Percentiles rank a stretch among this genome's conserved stretches.
phyloP scores from a whole-genome alignment of 2,113 vertebrate genomes.

The Xyrauchen texanus region DNA sequence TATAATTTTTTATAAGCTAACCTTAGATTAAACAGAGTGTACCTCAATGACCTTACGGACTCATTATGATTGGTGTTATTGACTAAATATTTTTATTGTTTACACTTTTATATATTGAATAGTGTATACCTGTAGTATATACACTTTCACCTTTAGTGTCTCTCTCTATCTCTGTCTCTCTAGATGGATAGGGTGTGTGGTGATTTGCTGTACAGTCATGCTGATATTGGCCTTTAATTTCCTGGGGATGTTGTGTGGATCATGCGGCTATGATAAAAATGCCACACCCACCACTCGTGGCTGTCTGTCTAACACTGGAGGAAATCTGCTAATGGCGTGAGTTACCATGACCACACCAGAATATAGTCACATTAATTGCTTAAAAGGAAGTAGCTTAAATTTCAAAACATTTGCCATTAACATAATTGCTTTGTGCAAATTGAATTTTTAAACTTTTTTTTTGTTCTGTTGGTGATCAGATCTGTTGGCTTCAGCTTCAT shows the following conservation, averaged over 20 bases:
- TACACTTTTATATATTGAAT: too few species aligned
- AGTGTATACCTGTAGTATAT: too few species aligned
- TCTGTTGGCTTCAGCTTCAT: slow-evolving; percentile 92
- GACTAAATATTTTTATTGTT: too few species aligned
- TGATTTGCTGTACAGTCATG: slow-evolving; percentile 82
- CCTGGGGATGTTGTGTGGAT: slow-evolving; percentile 87
- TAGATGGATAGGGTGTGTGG: slow-evolving; percentile 88
- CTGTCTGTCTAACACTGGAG: slow-evolving; percentile 91
- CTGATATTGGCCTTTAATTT: slow-evolving; percentile 85
- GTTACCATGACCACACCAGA: slow-evolving; percentile 52
- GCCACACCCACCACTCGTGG: slow-evolving; percentile 89
- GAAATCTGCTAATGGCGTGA: slow-evolving; percentile 94
- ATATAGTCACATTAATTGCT: not conserved
- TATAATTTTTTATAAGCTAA: too few species aligned
- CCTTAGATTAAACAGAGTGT: too few species aligned
- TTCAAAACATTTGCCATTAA: not conserved
- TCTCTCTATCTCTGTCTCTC: slow-evolving; percentile 29
- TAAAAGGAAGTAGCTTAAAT: too few species aligned
- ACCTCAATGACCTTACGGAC: too few species aligned
- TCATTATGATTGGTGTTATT: too few species aligned
- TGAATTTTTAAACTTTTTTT: not conserved
- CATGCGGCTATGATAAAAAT: slow-evolving; percentile 83
- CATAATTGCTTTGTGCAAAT: too few species aligned
- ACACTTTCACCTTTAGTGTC: not conserved
- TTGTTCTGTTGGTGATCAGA: slow-evolving; percentile 65